Base-by-base conservation (phyloP, 2,888 invertebrate genomes). In the Helleia helle region DNA sequence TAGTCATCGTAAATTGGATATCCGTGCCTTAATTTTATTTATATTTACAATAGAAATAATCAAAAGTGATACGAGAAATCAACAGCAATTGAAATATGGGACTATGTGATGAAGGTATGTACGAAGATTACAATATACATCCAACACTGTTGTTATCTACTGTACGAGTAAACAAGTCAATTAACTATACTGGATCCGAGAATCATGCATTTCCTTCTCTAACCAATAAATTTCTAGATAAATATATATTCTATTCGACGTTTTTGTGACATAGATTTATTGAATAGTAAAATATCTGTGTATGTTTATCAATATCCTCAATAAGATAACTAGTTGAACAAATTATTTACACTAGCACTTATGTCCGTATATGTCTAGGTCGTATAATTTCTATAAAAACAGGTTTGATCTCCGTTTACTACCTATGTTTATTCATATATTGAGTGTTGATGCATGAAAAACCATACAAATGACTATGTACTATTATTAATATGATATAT, bases 91-190 rank as follows among this genome's bases (percentile, higher is more conserved):
- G 5, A 2, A 34, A 22, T 12, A 34, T 83, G 81, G 81, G 83
- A 47, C 71, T 81, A 47, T 80, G 83, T 48, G 77, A 83, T 49
- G 81, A 81, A 62, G 83, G 81, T 83, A 65, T 59, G 73, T 57
- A 49, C 44, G 44, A 46, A 40, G 46, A n/a, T 11, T 27, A 18
- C 6, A 13, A 14, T 22, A 7, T 5, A 17, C 17, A 15, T 7
- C 15, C 9, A 9, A 22, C 9, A 30, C 9, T 22, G 22, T 14
- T 22, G 14, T 30, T 56, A 45, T 41, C 39, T 38, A 36, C 30
- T 48, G 42, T 50, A 52, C 45, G 46, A 54, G 65, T 75, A 77
- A 77, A 80, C 72, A 75, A 74, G 66, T 53, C 69, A 74, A 79
- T 76, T 77, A 70, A 40, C 48, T 49, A 38, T 46, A 49, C 48